Base-by-base conservation (phyloP, 2,797 vertebrate genomes). In the Gallinago stenura region DNA sequence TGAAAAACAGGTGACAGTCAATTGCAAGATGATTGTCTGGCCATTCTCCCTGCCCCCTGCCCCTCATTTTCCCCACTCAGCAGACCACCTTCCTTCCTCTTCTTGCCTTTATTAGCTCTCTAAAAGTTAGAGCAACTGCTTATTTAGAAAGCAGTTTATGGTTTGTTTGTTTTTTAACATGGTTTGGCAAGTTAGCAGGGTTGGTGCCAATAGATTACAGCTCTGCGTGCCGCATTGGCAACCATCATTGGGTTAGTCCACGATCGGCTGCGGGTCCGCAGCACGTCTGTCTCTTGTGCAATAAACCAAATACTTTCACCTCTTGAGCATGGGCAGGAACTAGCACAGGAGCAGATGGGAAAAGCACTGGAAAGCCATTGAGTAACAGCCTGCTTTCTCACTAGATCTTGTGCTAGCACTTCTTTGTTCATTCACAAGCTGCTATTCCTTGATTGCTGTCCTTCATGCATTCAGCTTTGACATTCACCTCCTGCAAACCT, bases 201-300 rank as follows among this genome's bases (percentile, higher is more conserved):
- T 33, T 28, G 37, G 33, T 2, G 7, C 43, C 43, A 24, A 0
- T 0, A 19, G 21, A 33, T 0, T 0, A 21, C n/a, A 4, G 3
- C 25, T 56, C 48, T 64, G 51, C 21, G 6, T 0, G 4, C 33
- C 31, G 22, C 33, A 3, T 4, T 45, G 68, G 65, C 57, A 50
- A n/a, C 45, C 3, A 2, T 26, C 1, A 0, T 6, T 43, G 46
- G 30, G 26, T 56, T 37, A 37, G 65, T 37, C 56, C 4, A 6
- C 1, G 6, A 28, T 33, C 4, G 2, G 2, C 78, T 60, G 39
- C 39, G 12, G 56, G 2, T 66, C 43, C 0, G 0, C 69, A 64
- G 64, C 60, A 30, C 51, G 41, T 37, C 58, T 11, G 0, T 19
- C 43, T 66, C 60, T 28, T 35, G 24, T 57, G 65, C 41, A 30